Evolutionary conservation across 2,113 vertebrate genomes (phyloP).

Genomic region (Neolamprologus kungweensis): DNA sequence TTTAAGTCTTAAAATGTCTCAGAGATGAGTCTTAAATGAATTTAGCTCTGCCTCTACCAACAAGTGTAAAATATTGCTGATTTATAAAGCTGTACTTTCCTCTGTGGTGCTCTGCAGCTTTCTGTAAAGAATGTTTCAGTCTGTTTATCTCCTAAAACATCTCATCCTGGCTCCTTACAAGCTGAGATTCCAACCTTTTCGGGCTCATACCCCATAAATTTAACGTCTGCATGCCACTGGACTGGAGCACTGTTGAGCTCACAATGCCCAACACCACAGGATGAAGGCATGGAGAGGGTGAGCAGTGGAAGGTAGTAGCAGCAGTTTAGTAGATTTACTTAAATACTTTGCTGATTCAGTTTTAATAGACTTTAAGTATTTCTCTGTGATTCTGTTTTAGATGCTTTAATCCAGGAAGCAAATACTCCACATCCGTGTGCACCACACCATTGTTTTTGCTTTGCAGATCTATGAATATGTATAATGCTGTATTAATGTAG

Average conservation of each 20-base stretch:
- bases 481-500: background rate
- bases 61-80: background rate
- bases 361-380: background rate
- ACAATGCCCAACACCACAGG: background rate
- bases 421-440: background rate
- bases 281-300: rapidly evolving
- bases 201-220: background rate
- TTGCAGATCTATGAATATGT: background rate
- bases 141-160: background rate
- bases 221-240: background rate
- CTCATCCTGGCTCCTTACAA: background rate
- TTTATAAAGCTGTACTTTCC: background rate
- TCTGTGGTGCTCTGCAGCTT: rapidly evolving
- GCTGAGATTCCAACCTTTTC: background rate
- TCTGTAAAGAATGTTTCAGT: background rate
- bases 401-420: background rate
- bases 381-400: background rate
- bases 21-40: background rate
- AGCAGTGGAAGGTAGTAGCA: background rate
- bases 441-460: background rate
- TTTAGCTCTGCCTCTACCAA: background rate
- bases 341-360: background rate
- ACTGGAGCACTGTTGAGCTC: background rate
- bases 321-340: background rate
- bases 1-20: background rate